phyloP scores from a whole-genome alignment of 1,140 invertebrate species.

The Cydia splendana region DNA sequence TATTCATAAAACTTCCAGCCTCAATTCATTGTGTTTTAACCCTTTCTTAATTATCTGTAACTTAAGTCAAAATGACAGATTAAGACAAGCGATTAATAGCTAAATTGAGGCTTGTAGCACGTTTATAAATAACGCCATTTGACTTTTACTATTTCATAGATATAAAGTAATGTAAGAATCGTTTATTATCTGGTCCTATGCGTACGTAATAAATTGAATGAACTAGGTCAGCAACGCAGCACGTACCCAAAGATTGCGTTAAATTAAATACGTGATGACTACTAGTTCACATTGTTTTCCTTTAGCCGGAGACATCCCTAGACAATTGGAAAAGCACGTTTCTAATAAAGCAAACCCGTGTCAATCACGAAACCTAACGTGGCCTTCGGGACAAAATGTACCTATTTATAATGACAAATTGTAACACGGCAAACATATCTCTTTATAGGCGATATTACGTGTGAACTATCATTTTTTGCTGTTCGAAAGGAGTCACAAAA shows the following conservation, averaged over 20 bases:
- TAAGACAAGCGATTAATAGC: no score
- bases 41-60: no score
- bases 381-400: neutral
- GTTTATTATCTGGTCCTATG: neutral
- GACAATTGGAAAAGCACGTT: slow-evolving; percentile 2
- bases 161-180: no score
- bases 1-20: no score
- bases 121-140: no score
- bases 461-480: no score
- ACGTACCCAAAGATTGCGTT: neutral
- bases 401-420: neutral
- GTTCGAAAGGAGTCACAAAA: no score
- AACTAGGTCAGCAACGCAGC: neutral
- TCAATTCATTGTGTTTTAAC: no score
- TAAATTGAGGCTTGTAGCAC: no score
- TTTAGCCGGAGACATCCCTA: neutral
- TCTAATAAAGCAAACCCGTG: slow-evolving; percentile 17
- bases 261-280: slow-evolving; percentile 27
- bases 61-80: no score
- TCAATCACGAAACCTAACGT: slow-evolving; percentile 13
- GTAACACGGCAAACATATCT: neutral
- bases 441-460: neutral
- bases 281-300: neutral
- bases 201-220: no score
- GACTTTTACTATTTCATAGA: no score